Base-by-base conservation (phyloP, 2,888 invertebrate species). In the Andrena haemorrhoa region DNA sequence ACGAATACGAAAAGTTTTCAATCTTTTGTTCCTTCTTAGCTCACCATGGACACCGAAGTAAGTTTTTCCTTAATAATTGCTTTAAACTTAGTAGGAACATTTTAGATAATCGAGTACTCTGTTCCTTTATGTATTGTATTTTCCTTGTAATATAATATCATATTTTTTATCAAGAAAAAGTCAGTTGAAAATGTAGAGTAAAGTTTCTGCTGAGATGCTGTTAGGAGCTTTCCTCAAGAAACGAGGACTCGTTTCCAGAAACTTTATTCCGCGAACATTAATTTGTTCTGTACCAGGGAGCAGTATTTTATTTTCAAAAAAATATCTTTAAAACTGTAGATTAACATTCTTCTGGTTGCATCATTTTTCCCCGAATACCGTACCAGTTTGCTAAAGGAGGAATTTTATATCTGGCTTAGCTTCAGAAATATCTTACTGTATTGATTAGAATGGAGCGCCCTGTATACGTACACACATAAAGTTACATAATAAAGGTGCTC, bases 11-110 rank as follows among this genome's bases (percentile, higher is more conserved):
- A 70, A 51, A 58, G 33, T 68, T 71, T 16, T 79, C 61, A 65
- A 64, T 12, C 53, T 64, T 75, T 60, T 78, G 68, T 79, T 58
- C 49, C 60, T 86, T 78, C 75, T 60, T 80, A 87, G 87, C 79
- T 64, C 81, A 82, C 82, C 87, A 87, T 77, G 87, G 87, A 88
- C 71, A 65, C 41, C 82, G 78, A 87, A 82, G 88, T 87, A 87
- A 87, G 88, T 87, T 60, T 12, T 5, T 7, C 12, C 12, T 23
- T 35, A 49, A 73, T 56, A 47, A 61, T 31, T 53, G 26, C 16
- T 16, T 49, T 66, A 56, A 33, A 41, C 12, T 7, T 61, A 35
- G 31, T 20, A 41, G 41, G 49, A 1, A 10, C 7, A 49, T 56
- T 58, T 23, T n/a, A 20, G 10, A n/a, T 20, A 31, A 49, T 61